Conservation (phyloP, 2,888 invertebrate species). For the Drosophila macrospina region DNA sequence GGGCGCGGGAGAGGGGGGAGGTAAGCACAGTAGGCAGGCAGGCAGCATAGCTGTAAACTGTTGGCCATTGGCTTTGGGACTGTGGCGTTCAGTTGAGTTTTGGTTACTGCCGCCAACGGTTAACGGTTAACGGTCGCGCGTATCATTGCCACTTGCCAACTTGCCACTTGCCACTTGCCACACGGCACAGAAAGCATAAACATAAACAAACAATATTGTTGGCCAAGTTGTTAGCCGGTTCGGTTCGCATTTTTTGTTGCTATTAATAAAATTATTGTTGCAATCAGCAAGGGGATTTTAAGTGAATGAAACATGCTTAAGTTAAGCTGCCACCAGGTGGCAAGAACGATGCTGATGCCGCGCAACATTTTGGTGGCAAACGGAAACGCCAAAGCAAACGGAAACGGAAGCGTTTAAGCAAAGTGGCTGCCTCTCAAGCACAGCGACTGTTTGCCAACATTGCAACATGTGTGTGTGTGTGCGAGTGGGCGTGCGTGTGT, state of each 20-base stretch:
- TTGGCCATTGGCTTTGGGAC: slow-evolving; percentile 48
- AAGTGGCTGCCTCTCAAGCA: slow-evolving; percentile 55
- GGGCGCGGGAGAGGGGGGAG: too few species aligned
- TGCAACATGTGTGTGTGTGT: slow-evolving; percentile 30
- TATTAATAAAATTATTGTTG: neutral
- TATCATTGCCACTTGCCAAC: slow-evolving; percentile 3
- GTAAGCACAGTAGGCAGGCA: neutral
- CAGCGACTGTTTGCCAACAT: slow-evolving; percentile 35
- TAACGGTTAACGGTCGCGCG: slow-evolving; percentile 59
- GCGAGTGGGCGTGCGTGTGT: slow-evolving; percentile 24
- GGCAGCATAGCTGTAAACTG: slow-evolving; percentile 61
- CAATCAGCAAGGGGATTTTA: neutral
- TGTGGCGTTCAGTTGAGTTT: slow-evolving; percentile 82
- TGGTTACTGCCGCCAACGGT: slow-evolving; percentile 82
- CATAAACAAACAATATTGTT: slow-evolving; percentile 40
- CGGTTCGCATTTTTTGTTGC: slow-evolving; percentile 1
- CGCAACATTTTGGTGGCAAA: slow-evolving; percentile 55
- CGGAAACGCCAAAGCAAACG: slow-evolving; percentile 57
- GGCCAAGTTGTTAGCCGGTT: slow-evolving; percentile 22
- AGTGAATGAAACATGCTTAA: slow-evolving; percentile 31
- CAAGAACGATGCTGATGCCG: slow-evolving; percentile 37
- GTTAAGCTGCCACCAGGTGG: slow-evolving; percentile 52
- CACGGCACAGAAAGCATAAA: slow-evolving; percentile 21
- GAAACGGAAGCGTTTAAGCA: slow-evolving; percentile 69
- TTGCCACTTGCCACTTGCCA: slow-evolving; percentile 33